Base-by-base conservation (phyloP, 2,888 invertebrate genomes). In the Nymphalis c-album region DNA sequence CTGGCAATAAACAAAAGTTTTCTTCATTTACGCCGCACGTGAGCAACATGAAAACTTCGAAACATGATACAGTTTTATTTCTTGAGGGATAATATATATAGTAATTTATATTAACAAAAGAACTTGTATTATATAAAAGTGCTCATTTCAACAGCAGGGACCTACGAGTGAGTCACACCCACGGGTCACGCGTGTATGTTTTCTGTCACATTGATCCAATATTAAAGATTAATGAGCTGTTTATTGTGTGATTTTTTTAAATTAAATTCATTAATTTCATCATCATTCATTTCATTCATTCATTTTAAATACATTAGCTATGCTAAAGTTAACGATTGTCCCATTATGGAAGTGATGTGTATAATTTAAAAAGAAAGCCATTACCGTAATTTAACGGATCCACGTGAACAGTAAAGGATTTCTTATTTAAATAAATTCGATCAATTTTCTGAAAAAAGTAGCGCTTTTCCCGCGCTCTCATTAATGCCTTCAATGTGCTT, bases 1-100 rank as follows among this genome's bases (percentile, higher is more conserved):
- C 31, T 45, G 58, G 46, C 60, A 57, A 64, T 68, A 64, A 63
- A 63, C 60, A 68, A 48, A 68, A 68, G 64, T 68, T 64, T 35
- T 31, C 40, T 60, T 64, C 57, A 64, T 68, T 64, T 68, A 67
- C 62, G 50, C 48, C 18, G 17, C 46, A 60, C 53, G 60, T 63
- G 63, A 57, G 63, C 55, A 47, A 68, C 22, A 55, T 22, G 46
- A 18, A 67, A 62, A 67, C 59, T 63, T 67, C 22, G 17, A 57
- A 35, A 46, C 35, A 55, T 47, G 16, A 51, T 61, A 51, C 31
- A 7, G 17, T 17, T 31, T 26, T 55, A 55, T 55, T 58, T 62
- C 48, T n/a, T 58, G 6, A 46, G 26, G 22, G 55, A 22, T 10
- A 35, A 18, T 51, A 7, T 45, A n/a, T 45, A 26, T 13, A 7